Evolutionary conservation across 2,888 invertebrate species (phyloP), one percentile per base, ranked within the genome.

Genomic region (Uloborus plumipes): DNA sequence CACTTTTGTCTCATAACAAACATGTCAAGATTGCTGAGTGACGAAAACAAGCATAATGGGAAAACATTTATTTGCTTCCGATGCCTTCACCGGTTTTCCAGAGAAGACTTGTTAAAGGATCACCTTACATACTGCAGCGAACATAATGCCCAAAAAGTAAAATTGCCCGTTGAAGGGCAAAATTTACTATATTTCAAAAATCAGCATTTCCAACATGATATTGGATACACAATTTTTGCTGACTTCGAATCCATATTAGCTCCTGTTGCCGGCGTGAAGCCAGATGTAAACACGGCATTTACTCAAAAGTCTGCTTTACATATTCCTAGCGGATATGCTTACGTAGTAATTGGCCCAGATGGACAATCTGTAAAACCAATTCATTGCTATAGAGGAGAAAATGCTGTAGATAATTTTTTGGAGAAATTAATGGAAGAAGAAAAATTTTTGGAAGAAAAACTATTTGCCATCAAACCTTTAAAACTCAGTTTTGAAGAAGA

Each of bases 1-100:
- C 75, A 75, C 31, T 75, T 66, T 51, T 53, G 65, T 9, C 16
- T 75, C 0, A 59, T 59, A 9, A 2, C 0, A 18, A 59, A 59
- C 11, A 59, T n/a, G 59, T n/a, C n/a, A n/a, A n/a, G n/a, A n/a
- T n/a, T n/a, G n/a, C 26, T 71, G 6, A 47, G 22, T 0, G 16
- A 39, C 4, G 1, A 20, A n/a, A 59, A 47, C 1, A 59, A 61
- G 14, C 59, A 71, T 22, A 9, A 49, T 49, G 20, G 7, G 6
- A 1, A 47, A 14, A 14, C n/a, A 13, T 71, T 47, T 14, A 49
- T 47, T 18, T 71, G 71, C 15, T 9, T 20, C 14, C 2, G 51
- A 14, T 50, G 14, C 22, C 22, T 71, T 13, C 39, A 58, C 14
- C 1, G n/a, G 7, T 64, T 64, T 47, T 4, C n/a, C 4, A 47